Evolutionary conservation across 2,797 vertebrate species (phyloP).

Genomic region (Anableps anableps): DNA sequence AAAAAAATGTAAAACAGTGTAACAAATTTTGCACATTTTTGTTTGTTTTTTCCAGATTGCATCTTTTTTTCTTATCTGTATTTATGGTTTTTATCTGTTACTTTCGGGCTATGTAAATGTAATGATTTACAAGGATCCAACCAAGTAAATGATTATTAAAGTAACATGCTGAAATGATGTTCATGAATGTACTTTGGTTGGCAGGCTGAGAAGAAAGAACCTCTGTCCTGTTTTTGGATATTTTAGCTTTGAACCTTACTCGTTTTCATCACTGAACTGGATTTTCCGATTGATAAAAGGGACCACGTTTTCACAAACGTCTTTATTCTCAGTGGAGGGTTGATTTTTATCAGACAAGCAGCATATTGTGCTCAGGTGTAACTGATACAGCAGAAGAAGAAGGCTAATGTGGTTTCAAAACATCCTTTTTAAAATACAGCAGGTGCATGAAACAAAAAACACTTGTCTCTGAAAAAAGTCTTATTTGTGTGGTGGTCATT

Average conservation of each 20-base stretch:
- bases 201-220: constrained; percentile 49
- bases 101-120: constrained; percentile 4
- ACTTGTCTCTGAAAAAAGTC: not conserved
- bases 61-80: not conserved
- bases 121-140: constrained; percentile 12
- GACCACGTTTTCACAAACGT: constrained; percentile 47
- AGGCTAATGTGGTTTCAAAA: constrained; percentile 34
- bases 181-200: constrained; percentile 19
- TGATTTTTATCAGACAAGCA: constrained; percentile 65
- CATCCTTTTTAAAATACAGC: constrained; percentile 33
- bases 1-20: not conserved
- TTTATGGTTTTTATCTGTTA: not conserved
- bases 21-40: not conserved
- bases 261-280: constrained; percentile 43
- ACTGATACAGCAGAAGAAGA: constrained; percentile 60
- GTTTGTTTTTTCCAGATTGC: not conserved
- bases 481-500: constrained; percentile 33
- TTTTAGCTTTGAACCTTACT: constrained; percentile 34
- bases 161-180: not conserved
- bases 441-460: constrained; percentile 31
- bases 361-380: constrained; percentile 64
- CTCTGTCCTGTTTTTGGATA: constrained; percentile 49
- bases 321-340: constrained; percentile 37
- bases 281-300: constrained; percentile 51
- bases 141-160: constrained; percentile 7